phyloP scores from a whole-genome alignment of 2,113 vertebrate genomes.

The Corythoichthys intestinalis region DNA sequence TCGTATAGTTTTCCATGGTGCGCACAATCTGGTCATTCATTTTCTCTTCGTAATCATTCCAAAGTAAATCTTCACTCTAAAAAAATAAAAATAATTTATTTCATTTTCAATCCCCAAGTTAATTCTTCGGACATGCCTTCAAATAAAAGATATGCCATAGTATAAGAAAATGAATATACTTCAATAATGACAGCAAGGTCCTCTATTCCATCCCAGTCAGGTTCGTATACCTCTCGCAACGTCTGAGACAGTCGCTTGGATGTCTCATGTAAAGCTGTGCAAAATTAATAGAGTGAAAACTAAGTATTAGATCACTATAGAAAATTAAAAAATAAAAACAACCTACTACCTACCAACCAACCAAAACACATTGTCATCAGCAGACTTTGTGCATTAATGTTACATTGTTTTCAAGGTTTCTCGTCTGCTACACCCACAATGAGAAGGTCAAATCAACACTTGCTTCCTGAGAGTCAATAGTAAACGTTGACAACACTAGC shows the following conservation, averaged over 20 bases:
- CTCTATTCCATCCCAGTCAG: conserved; percentile 81
- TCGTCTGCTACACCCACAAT: conserved; percentile 21
- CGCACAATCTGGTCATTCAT: conserved; percentile 83
- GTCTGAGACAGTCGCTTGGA: conserved; percentile 86
- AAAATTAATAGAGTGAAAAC: neutral
- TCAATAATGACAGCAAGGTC: conserved; percentile 81
- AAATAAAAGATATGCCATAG: neutral
- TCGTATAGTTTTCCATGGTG: conserved; percentile 90
- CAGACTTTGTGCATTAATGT: neutral
- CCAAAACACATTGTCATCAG: conserved; percentile 10
- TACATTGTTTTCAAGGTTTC: conserved; percentile 25
- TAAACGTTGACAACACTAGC: conserved; percentile 25
- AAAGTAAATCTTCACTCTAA: conserved; percentile 90
- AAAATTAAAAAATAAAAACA: neutral
- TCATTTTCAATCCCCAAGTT: neutral
- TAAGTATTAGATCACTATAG: neutral
- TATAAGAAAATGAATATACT: conserved; percentile 57
- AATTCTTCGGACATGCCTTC: neutral
- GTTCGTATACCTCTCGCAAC: conserved; percentile 82
- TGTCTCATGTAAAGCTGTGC: conserved; percentile 85
- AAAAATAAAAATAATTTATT: neutral
- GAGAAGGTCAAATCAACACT: conserved; percentile 51
- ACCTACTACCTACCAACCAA: too few species aligned
- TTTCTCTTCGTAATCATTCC: conserved; percentile 94
- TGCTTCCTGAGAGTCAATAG: conserved; percentile 37